Evolutionary conservation across 2,888 invertebrate genomes (phyloP), one percentile per base, ranked within the genome.

Genomic region (Anaspis maculata): DNA sequence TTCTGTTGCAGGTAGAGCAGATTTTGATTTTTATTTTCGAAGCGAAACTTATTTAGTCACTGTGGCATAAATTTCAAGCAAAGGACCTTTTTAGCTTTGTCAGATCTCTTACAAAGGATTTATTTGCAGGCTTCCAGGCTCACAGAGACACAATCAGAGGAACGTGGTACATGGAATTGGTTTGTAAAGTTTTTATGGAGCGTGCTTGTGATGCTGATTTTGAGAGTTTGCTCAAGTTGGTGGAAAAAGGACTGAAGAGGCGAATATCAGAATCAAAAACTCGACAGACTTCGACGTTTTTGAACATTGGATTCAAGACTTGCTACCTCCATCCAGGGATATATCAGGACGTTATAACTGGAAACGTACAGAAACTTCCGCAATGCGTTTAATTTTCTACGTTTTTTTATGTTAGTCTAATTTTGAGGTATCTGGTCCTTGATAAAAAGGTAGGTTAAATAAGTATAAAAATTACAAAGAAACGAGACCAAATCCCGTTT

Each of bases 311-410:
- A 6, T 81, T 83, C 59, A 69, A 70, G 35, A 69, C 69, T 29
- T 71, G 81, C 23, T 83, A 71, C 59, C 71, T 83, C 43, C 77
- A 82, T 67, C 83, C 83, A 1, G 80, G 80, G 1, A 68, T 76
- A 27, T 69, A 64, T 49, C 66, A 68, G 30, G 56, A 58, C 32
- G 39, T n/a, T n/a, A n/a, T n/a, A 52, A n/a, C n/a, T n/a, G n/a
- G n/a, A n/a, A n/a, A n/a, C n/a, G n/a, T n/a, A n/a, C n/a, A n/a
- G n/a, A n/a, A n/a, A n/a, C n/a, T n/a, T n/a, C n/a, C n/a, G n/a
- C n/a, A n/a, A n/a, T n/a, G n/a, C n/a, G n/a, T n/a, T n/a, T n/a
- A n/a, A n/a, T n/a, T n/a, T n/a, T n/a, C n/a, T n/a, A n/a, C n/a
- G n/a, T n/a, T n/a, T n/a, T n/a, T n/a, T n/a, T n/a, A n/a, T n/a